Evolutionary conservation across 2,797 vertebrate species (phyloP).

Genomic region (Pseudocheirus occidentalis): DNA sequence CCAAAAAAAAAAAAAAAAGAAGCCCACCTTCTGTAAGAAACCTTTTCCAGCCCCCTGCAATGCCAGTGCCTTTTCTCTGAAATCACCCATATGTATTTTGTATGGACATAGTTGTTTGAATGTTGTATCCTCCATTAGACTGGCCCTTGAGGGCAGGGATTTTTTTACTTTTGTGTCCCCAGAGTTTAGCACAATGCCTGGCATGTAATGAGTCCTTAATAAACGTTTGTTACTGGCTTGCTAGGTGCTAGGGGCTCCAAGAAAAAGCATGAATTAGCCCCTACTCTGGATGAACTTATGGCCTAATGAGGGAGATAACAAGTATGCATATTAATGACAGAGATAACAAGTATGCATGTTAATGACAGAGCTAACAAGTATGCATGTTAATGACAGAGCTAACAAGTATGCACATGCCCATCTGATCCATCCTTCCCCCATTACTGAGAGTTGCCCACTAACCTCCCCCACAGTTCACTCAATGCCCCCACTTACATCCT

Average conservation of each 20-base stretch:
- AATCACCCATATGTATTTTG: not conserved
- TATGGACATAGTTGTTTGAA: not conserved
- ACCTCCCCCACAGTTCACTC: not conserved
- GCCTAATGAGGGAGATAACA: not conserved
- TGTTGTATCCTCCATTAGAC: not conserved
- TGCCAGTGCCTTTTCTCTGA: not conserved
- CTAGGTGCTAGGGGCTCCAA: not conserved
- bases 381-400: no score
- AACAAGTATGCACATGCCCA: not conserved
- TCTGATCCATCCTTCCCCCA: not conserved
- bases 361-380: no score
- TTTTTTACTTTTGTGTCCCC: not conserved
- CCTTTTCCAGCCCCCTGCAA: not conserved
- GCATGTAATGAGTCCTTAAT: not conserved
- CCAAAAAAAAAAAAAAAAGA: no score
- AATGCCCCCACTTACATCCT: not conserved
- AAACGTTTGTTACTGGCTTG: not conserved
- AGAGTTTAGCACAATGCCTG: not conserved
- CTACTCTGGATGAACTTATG: not conserved
- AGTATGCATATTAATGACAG: not conserved
- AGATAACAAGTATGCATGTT: not conserved
- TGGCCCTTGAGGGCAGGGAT: not conserved
- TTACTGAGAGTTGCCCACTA: not conserved
- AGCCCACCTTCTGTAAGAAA: not conserved
- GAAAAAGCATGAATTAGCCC: not conserved